A percentile compares a stretch with the other conserved stretches of the same genome.
These are phyloP conservation scores for Zaprionus inermis DNA, from an alignment of 1,140 invertebrate genomes.

Conservation along the genomic window DNA sequence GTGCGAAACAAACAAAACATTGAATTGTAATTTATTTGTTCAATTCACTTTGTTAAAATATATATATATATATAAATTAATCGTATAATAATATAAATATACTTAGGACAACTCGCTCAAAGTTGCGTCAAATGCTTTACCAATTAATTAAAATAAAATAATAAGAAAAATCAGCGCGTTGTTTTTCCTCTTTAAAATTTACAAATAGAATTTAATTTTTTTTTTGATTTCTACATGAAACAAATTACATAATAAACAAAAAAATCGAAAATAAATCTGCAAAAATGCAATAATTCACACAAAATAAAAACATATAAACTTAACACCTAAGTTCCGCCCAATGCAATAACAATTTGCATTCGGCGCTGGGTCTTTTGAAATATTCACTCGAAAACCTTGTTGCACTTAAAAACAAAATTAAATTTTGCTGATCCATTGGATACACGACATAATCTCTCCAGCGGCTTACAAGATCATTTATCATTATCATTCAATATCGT, in stretches of 20 bases:
- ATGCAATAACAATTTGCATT: slow-evolving; percentile 62
- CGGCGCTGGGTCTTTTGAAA: slow-evolving; percentile 61
- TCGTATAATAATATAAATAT: slow-evolving; percentile 54
- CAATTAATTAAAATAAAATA: slow-evolving; percentile 34
- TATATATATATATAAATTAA: slow-evolving; percentile 63
- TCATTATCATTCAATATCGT: neutral
- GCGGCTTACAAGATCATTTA: slow-evolving; percentile 35
- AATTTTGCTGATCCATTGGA: slow-evolving; percentile 56
- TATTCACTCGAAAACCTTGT: slow-evolving; percentile 39
- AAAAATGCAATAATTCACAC: slow-evolving; percentile 34
- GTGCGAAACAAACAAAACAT: slow-evolving; percentile 35
- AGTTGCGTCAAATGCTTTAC: slow-evolving; percentile 60
- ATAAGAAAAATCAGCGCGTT: slow-evolving; percentile 24
- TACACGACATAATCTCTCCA: slow-evolving; percentile 43
- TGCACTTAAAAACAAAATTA: slow-evolving; percentile 64
- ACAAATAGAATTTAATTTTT: slow-evolving; percentile 42
- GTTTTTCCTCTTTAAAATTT: slow-evolving; percentile 10
- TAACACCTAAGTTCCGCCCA: slow-evolving; percentile 60
- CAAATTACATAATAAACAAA: slow-evolving; percentile 29
- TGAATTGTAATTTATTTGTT: slow-evolving; percentile 50
- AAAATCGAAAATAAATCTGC: slow-evolving; percentile 21
- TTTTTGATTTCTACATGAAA: slow-evolving; percentile 3
- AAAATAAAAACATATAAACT: slow-evolving; percentile 63
- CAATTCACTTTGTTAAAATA: slow-evolving; percentile 18
- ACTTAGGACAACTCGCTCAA: slow-evolving; percentile 65